These are phyloP conservation scores for Buphagus erythrorhynchus DNA, from an alignment of 2,797 vertebrate genomes.

Conservation along the genomic window DNA sequence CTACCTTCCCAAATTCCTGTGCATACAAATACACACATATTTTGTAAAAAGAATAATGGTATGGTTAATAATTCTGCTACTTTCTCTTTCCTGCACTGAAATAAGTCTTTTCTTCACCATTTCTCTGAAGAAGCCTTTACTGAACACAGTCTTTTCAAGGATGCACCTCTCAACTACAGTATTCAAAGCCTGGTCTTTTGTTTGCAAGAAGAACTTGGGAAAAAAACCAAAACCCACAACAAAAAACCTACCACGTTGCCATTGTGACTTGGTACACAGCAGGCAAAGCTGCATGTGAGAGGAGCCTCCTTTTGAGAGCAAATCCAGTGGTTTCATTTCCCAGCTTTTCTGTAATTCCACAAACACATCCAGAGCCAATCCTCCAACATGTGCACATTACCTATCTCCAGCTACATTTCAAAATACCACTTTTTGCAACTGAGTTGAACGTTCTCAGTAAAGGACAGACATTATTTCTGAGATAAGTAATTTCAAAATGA, in stretches of 20 bases:
- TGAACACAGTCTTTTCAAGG: not conserved
- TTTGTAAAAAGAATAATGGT: not conserved
- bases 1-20: not conserved
- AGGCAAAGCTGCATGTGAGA: not conserved
- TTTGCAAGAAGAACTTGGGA: not conserved
- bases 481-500: not conserved
- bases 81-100: not conserved
- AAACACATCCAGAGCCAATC: not conserved
- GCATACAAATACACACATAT: not conserved
- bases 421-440: not conserved
- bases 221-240: not conserved
- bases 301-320: not conserved
- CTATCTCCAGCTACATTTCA: not conserved
- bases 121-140: not conserved
- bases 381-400: fast-evolving
- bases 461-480: not conserved
- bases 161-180: not conserved
- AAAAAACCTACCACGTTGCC: not conserved
- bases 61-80: not conserved
- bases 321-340: not conserved
- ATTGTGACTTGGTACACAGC: not conserved
- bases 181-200: not conserved
- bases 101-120: not conserved
- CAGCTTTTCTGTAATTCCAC: not conserved
- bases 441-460: not conserved